phyloP scores from a whole-genome alignment of 30 jellyfish, hydroid and myxozoan species.

The Nemopilema nomurai region DNA sequence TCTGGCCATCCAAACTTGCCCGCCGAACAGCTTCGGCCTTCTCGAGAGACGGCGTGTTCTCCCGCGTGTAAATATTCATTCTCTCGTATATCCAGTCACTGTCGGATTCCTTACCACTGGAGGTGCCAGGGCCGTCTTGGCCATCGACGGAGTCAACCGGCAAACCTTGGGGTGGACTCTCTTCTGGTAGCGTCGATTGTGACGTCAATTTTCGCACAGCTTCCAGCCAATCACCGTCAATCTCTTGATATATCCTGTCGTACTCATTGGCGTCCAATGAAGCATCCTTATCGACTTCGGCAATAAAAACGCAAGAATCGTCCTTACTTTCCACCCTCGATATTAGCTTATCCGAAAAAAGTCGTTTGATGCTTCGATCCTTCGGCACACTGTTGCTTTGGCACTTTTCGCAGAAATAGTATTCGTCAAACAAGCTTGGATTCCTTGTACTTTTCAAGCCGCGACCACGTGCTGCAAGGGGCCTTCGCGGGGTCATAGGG shows the following conservation, averaged over 20 bases:
- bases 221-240: constrained; percentile 40
- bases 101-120: not conserved
- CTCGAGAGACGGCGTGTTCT: constrained; percentile 9
- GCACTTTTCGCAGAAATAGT: constrained; percentile 35
- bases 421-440: constrained; percentile 10
- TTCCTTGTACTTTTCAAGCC: not conserved
- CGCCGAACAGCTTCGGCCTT: not conserved
- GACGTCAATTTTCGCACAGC: constrained; percentile 26
- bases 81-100: not conserved
- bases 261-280: not conserved
- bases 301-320: not conserved
- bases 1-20: not conserved
- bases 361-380: constrained; percentile 21
- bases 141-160: not conserved
- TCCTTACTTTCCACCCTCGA: not conserved
- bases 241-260: constrained; percentile 24
- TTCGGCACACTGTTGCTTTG: not conserved
- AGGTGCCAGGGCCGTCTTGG: not conserved
- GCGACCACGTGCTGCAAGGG: not conserved
- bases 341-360: constrained; percentile 8
- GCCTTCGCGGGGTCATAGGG: not conserved
- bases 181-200: not conserved
- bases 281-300: not conserved
- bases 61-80: constrained; percentile 7
- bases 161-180: not conserved